phyloP scores from a whole-genome alignment of 2,113 vertebrate genomes.

The Haemorhous mexicanus region DNA sequence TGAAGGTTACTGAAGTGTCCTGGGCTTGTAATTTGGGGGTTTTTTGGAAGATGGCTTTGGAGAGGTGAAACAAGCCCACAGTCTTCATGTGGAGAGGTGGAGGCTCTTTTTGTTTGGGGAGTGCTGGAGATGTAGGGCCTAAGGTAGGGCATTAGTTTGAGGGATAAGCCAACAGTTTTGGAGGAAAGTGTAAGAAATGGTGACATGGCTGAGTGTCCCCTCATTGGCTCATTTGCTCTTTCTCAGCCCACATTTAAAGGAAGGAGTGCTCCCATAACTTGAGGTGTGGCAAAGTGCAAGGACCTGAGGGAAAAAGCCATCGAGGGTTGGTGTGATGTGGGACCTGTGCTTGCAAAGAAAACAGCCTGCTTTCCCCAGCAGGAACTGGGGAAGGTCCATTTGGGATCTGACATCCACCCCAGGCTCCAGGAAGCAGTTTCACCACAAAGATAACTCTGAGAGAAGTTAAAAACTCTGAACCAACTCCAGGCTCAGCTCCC shows the following conservation, averaged over 20 bases:
- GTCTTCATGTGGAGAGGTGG: neutral
- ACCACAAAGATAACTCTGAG: neutral
- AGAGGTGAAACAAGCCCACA: neutral
- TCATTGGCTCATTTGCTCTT: neutral
- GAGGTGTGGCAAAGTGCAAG: neutral
- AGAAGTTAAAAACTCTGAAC: neutral
- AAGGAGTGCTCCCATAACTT: neutral
- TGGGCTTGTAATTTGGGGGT: neutral
- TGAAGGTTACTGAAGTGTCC: neutral
- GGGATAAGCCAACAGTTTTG: neutral
- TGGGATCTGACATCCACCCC: neutral
- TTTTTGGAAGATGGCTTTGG: neutral
- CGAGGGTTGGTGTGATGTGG: fast-evolving
- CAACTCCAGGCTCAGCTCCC: neutral
- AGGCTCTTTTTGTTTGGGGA: neutral
- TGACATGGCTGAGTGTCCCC: neutral
- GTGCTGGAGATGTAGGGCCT: no score
- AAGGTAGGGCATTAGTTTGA: neutral
- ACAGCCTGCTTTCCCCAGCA: neutral
- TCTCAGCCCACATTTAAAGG: neutral
- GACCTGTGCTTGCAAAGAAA: neutral
- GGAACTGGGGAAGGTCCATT: neutral
- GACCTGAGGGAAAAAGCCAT: no score
- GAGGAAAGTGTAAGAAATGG: neutral
- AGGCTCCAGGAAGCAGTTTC: neutral